Evolutionary conservation across 2,113 vertebrate species (phyloP).

Genomic region (Ardeotis arabs): DNA sequence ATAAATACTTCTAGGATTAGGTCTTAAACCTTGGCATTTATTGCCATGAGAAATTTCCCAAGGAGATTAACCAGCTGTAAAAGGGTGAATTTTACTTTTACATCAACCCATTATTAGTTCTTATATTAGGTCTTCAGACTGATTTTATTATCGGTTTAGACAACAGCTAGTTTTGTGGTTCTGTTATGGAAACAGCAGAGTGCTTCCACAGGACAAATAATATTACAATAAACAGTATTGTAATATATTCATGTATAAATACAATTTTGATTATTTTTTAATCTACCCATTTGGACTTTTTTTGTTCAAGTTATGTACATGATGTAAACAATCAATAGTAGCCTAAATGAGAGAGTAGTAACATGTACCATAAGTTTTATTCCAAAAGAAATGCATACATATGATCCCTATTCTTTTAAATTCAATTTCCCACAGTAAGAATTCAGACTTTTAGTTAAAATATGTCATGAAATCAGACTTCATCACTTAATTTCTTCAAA

Average conservation of each 20-base stretch:
- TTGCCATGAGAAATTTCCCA: too few relatives aligned
- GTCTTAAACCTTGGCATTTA: too few relatives aligned
- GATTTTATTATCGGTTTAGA: not conserved
- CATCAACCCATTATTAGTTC: not conserved
- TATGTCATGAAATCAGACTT: not conserved
- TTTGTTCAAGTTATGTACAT: not conserved
- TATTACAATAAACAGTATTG: not conserved
- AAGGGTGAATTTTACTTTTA: not conserved
- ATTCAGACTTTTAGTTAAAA: not conserved
- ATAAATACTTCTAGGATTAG: too few relatives aligned
- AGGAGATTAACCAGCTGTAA: not conserved
- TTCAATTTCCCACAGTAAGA: not conserved
- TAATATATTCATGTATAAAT: not conserved
- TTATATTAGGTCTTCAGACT: not conserved
- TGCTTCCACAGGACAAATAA: not conserved
- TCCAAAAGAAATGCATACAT: not conserved
- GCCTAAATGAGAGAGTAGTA: not conserved
- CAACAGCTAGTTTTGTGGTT: not conserved
- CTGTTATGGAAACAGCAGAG: not conserved
- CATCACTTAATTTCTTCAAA: constrained; percentile 24
- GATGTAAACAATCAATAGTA: not conserved
- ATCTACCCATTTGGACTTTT: not conserved
- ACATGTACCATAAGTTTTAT: not conserved
- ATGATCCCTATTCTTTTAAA: not conserved
- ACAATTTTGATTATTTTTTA: not conserved